These are phyloP conservation scores for Alethe diademata DNA, from an alignment of 2,113 vertebrate genomes.

Conservation along the genomic window DNA sequence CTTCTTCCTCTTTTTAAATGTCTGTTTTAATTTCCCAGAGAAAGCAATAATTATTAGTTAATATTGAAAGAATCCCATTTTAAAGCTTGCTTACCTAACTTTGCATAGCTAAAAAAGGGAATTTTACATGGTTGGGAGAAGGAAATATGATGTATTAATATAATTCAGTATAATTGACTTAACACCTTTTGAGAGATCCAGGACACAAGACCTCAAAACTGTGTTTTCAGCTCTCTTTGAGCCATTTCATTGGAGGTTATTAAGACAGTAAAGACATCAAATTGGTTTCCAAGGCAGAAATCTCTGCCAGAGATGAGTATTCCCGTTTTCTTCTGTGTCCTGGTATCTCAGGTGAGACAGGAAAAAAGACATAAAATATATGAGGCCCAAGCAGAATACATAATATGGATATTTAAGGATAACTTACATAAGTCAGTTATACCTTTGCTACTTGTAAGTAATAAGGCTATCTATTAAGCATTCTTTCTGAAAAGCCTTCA, in stretches of 20 bases:
- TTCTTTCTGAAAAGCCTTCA: neutral
- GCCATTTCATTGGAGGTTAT: neutral
- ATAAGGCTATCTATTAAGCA: neutral
- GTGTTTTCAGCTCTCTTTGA: neutral
- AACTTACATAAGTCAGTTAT: neutral
- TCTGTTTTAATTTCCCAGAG: neutral
- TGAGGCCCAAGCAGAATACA: neutral
- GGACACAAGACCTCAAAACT: neutral
- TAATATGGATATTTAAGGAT: neutral
- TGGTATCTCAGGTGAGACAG: neutral
- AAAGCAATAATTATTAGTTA: neutral
- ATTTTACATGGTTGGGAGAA: neutral
- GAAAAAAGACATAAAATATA: neutral
- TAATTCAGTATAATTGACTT: neutral
- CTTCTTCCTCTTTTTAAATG: neutral
- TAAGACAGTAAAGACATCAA: neutral
- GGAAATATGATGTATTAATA: neutral
- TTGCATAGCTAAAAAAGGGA: neutral
- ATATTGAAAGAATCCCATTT: neutral
- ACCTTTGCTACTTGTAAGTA: neutral
- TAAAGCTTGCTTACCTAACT: neutral
- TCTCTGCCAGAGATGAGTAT: neutral
- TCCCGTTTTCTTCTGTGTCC: neutral
- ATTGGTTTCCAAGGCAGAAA: neutral
- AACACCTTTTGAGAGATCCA: neutral